These are phyloP conservation scores for Eristalis intricaria DNA, from an alignment of 2,888 invertebrate genomes.

Conservation along the genomic window DNA sequence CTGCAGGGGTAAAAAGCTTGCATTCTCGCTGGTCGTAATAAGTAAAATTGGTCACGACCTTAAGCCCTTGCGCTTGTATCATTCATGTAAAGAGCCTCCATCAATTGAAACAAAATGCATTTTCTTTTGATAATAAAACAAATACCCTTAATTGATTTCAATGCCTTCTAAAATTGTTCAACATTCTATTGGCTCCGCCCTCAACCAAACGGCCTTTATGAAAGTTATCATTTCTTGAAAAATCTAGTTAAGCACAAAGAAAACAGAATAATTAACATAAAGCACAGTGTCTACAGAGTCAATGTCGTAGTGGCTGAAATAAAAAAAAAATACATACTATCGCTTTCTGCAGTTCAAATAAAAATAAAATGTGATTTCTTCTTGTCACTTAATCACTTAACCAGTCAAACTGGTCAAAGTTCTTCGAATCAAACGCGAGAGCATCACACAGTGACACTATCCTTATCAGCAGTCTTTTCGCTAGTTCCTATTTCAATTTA, in stretches of 20 bases:
- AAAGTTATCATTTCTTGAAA: too few relatives aligned
- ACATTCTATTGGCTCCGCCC: too few relatives aligned
- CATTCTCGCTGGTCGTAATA: too few relatives aligned
- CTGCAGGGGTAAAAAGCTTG: too few relatives aligned
- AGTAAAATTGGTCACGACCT: too few relatives aligned
- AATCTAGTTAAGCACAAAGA: background rate
- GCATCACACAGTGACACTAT: background rate
- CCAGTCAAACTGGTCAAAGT: constrained; percentile 1
- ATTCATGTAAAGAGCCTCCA: too few relatives aligned
- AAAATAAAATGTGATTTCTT: background rate
- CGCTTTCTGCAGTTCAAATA: background rate
- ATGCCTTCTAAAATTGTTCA: background rate
- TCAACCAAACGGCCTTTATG: too few relatives aligned
- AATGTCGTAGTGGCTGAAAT: background rate
- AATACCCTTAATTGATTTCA: too few relatives aligned
- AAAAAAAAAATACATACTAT: background rate
- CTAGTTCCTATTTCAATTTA: background rate
- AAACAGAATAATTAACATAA: background rate
- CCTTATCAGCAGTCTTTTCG: background rate
- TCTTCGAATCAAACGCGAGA: background rate
- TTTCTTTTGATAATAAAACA: too few relatives aligned
- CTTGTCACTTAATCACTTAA: background rate
- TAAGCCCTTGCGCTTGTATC: too few relatives aligned
- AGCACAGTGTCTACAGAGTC: background rate
- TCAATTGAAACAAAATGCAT: too few relatives aligned